phyloP scores from a whole-genome alignment of 2,113 vertebrate genomes.

The Amblyopsis rosae region DNA sequence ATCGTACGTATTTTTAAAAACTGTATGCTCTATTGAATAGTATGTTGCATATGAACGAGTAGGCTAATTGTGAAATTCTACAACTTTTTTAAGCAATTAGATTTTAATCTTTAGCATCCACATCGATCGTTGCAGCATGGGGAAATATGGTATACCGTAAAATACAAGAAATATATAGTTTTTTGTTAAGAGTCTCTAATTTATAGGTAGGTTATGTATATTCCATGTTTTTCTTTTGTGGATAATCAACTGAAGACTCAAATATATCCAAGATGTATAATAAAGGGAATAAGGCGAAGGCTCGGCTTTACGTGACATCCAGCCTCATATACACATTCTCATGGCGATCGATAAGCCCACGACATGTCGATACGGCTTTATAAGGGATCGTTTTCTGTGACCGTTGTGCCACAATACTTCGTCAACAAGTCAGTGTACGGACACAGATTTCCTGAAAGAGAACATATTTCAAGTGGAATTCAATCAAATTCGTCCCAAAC shows the following conservation, averaged over 20 bases:
- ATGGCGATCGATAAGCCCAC: slow-evolving; percentile 80
- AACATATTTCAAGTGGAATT: slow-evolving; percentile 33
- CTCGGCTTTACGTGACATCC: slow-evolving; percentile 62
- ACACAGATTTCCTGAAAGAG: slow-evolving; percentile 12
- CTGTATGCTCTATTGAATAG: too few relatives aligned
- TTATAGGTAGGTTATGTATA: too few relatives aligned
- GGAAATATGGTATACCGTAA: too few relatives aligned
- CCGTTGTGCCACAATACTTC: slow-evolving; percentile 55
- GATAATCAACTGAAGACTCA: background rate
- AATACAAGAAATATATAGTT: background rate
- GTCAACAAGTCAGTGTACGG: slow-evolving; percentile 37
- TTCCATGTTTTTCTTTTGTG: background rate
- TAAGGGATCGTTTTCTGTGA: slow-evolving; percentile 62
- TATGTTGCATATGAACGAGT: too few relatives aligned
- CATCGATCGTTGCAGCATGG: too few relatives aligned
- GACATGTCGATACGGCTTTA: slow-evolving; percentile 68
- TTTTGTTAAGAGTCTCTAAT: too few relatives aligned
- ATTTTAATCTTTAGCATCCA: too few relatives aligned
- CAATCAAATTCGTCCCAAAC: slow-evolving; percentile 28
- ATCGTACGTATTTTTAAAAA: too few relatives aligned
- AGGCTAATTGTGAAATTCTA: too few relatives aligned
- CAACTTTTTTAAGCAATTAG: too few relatives aligned
- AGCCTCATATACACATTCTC: slow-evolving; percentile 81
- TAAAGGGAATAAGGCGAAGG: slow-evolving; percentile 31
- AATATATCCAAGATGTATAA: slow-evolving; percentile 18